These are phyloP conservation scores for Chrysotoxum bicinctum DNA, from an alignment of 2,888 invertebrate species.

Conservation along the genomic window DNA sequence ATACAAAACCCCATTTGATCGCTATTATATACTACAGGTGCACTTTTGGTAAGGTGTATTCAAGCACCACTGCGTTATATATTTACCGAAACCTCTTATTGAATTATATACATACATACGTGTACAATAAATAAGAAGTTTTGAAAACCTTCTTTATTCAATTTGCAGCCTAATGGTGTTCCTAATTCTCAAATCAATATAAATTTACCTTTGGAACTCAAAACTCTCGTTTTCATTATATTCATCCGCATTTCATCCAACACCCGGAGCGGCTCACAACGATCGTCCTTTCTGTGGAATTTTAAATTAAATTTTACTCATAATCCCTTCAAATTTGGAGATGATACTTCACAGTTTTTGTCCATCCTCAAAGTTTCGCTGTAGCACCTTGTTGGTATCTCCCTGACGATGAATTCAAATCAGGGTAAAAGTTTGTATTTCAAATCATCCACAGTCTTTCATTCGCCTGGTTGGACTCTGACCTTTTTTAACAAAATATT, in stretches of 20 bases:
- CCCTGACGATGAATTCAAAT: background rate
- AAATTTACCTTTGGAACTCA: slow-evolving; percentile 15
- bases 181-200: background rate
- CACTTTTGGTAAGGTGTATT: no score
- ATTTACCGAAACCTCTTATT: no score
- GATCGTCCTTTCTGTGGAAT: background rate
- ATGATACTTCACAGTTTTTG: slow-evolving; percentile 28
- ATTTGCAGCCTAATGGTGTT: background rate
- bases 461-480: slow-evolving; percentile 25
- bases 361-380: background rate
- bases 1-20: no score
- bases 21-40: no score
- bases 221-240: slow-evolving; percentile 38
- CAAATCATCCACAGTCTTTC: slow-evolving; percentile 40
- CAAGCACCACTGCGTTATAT: no score
- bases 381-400: background rate
- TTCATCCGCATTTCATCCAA: background rate
- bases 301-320: slow-evolving; percentile 48
- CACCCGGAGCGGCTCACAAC: background rate
- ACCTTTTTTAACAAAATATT: slow-evolving; percentile 50
- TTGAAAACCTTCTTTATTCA: no score
- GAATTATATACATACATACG: no score
- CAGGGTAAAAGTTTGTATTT: slow-evolving; percentile 50
- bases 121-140: no score
- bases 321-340: slow-evolving; percentile 48